A percentile compares a stretch with the other conserved stretches of the same genome.
Evolutionary conservation across 1,140 invertebrate species (phyloP).

Genomic region (Philopotamus ludificatus): DNA sequence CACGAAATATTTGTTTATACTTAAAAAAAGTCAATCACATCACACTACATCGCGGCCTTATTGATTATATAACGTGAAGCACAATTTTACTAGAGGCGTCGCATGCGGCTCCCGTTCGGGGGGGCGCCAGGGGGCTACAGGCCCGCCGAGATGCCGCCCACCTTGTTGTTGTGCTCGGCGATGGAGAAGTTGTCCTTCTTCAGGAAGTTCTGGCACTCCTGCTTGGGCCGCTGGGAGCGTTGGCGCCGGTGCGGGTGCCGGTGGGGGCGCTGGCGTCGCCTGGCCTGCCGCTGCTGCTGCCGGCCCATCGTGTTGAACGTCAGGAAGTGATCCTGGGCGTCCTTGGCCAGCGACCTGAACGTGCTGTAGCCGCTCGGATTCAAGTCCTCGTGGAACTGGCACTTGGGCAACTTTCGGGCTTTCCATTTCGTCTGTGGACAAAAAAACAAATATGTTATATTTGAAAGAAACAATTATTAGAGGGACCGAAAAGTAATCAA

Average conservation of each 20-base stretch:
- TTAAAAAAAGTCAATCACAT: too few relatives aligned
- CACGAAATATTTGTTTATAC: too few relatives aligned
- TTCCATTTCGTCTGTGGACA: constrained; percentile 50
- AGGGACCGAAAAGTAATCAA: too few relatives aligned
- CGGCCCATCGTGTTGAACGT: constrained; percentile 56
- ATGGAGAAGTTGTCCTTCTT: constrained; percentile 55
- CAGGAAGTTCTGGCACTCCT: constrained; percentile 52
- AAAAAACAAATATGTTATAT: neutral
- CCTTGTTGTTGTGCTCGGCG: constrained; percentile 53
- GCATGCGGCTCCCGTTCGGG: neutral
- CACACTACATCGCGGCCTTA: too few relatives aligned
- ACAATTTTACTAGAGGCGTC: neutral
- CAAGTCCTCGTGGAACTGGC: constrained; percentile 58
- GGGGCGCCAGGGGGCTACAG: too few relatives aligned
- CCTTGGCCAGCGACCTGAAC: constrained; percentile 55
- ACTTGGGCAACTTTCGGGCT: constrained; percentile 48
- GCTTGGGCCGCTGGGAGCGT: constrained; percentile 41
- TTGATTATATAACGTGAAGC: too few relatives aligned
- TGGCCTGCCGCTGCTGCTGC: too few relatives aligned
- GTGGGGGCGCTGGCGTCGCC: constrained; percentile 45
- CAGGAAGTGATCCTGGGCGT: constrained; percentile 48
- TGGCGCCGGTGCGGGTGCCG: constrained; percentile 48
- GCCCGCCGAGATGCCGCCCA: too few relatives aligned
- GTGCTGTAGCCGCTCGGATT: constrained; percentile 52
- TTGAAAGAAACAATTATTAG: neutral